phyloP scores from a whole-genome alignment of 2,113 vertebrate species.

The Chauna torquata region DNA sequence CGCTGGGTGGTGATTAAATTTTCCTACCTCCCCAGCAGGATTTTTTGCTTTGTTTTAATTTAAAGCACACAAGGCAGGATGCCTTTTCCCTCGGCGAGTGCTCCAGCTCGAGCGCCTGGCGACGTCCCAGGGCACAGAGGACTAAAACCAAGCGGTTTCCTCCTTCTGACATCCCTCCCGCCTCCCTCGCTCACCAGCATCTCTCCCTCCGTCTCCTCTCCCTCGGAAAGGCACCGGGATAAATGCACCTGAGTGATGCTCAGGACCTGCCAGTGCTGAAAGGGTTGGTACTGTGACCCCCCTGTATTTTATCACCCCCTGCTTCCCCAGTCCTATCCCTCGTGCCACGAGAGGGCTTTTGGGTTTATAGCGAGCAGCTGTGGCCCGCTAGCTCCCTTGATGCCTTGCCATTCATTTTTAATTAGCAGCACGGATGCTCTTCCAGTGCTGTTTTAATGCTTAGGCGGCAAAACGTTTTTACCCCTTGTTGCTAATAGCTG shows the following conservation, averaged over 20 bases:
- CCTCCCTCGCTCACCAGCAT: background rate
- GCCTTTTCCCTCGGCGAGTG: background rate
- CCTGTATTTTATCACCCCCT: background rate
- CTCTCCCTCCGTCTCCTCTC: background rate
- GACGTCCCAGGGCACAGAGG: background rate
- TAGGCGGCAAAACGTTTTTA: background rate
- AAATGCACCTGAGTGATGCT: background rate
- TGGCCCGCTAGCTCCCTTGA: background rate
- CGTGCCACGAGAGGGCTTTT: background rate
- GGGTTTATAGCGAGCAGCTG: background rate
- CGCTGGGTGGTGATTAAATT: slow-evolving; percentile 65
- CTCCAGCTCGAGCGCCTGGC: background rate
- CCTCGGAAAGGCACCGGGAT: background rate
- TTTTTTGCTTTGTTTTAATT: background rate
- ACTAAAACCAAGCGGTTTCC: background rate
- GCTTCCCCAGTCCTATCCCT: background rate
- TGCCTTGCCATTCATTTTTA: background rate
- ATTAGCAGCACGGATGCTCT: background rate
- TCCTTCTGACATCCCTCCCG: background rate
- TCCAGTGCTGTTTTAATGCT: background rate
- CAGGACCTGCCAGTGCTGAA: too few species aligned
- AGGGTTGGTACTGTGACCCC: too few species aligned
- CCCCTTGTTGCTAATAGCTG: rapidly evolving
- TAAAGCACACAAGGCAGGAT: background rate
- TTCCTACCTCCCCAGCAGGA: slow-evolving; percentile 54